Evolutionary conservation across 1,140 invertebrate species (phyloP).

Genomic region (Teleopsis dalmanni): DNA sequence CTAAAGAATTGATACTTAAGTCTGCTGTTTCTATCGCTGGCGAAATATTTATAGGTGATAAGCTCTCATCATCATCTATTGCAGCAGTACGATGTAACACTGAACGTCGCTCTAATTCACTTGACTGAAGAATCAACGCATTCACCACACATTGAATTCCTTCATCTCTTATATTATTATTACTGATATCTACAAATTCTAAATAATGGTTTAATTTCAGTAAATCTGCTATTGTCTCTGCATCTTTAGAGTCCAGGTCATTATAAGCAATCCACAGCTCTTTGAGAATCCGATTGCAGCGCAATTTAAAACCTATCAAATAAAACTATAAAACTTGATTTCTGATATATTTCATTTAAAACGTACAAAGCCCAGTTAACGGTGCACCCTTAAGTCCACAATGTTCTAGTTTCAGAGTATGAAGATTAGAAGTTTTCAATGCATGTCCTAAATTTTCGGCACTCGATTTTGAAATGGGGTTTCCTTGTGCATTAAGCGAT

Average conservation of each 20-base stretch:
- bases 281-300: constrained; percentile 67
- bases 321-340: neutral
- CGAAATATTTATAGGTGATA: constrained; percentile 22
- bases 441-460: constrained; percentile 35
- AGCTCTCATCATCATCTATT: constrained; percentile 34
- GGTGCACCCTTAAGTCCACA: constrained; percentile 59
- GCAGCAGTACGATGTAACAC: constrained; percentile 29
- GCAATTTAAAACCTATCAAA: constrained; percentile 64
- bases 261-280: constrained; percentile 82
- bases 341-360: neutral
- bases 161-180: constrained; percentile 67
- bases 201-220: constrained; percentile 61
- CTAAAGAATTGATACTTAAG: neutral
- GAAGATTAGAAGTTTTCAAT: constrained; percentile 55
- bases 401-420: constrained; percentile 66
- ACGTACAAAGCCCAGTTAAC: constrained; percentile 59
- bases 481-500: constrained; percentile 35
- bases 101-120: constrained; percentile 31
- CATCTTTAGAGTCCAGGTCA: constrained; percentile 64
- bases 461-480: constrained; percentile 35
- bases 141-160: constrained; percentile 64
- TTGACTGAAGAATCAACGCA: constrained; percentile 62
- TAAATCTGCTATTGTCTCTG: constrained; percentile 65
- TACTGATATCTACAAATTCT: constrained; percentile 69
- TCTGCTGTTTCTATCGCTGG: constrained; percentile 8